Conservation (phyloP, 2,888 invertebrate genomes). For the Scaptodrosophila latifasciaeformis region DNA sequence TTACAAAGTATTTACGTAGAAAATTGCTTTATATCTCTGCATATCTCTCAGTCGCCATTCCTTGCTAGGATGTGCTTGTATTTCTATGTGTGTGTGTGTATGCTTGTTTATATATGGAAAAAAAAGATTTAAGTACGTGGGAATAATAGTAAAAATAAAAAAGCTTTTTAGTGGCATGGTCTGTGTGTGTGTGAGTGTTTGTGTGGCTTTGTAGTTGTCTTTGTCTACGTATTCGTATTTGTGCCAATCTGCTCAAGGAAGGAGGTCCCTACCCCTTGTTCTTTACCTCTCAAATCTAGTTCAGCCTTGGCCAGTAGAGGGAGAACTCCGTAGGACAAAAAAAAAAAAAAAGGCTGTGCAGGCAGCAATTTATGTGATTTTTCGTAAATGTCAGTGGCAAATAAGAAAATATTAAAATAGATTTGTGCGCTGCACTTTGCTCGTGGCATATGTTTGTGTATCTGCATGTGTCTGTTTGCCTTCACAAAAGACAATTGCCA, state of each 20-base stretch:
- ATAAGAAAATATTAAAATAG: slow-evolving; percentile 69
- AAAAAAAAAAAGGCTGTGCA: slow-evolving; percentile 55
- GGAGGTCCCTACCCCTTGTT: not conserved
- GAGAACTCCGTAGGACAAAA: too few relatives aligned
- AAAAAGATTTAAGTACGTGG: slow-evolving; percentile 59
- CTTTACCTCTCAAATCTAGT: not conserved
- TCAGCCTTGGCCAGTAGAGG: not conserved
- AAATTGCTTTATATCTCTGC: slow-evolving; percentile 68
- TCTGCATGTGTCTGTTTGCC: slow-evolving; percentile 19
- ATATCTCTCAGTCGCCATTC: slow-evolving; percentile 51
- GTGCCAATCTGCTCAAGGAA: slow-evolving; percentile 15
- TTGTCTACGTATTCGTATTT: not conserved
- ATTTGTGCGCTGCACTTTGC: slow-evolving; percentile 48
- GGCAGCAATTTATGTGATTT: slow-evolving; percentile 65
- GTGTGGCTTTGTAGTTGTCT: not conserved
- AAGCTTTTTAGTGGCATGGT: slow-evolving; percentile 52
- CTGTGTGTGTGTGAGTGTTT: not conserved
- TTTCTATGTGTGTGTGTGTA: slow-evolving; percentile 29
- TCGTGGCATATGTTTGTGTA: not conserved
- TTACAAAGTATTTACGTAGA: slow-evolving; percentile 69
- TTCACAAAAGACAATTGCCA: slow-evolving; percentile 27
- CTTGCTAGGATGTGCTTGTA: too few relatives aligned
- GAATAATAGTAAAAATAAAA: slow-evolving; percentile 58
- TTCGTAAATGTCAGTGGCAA: slow-evolving; percentile 66
- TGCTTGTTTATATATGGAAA: too few relatives aligned